A percentile compares a stretch with the other conserved stretches of the same genome.
Conservation (phyloP, 2,113 vertebrate genomes). For the Illadopsis cleaveri region DNA sequence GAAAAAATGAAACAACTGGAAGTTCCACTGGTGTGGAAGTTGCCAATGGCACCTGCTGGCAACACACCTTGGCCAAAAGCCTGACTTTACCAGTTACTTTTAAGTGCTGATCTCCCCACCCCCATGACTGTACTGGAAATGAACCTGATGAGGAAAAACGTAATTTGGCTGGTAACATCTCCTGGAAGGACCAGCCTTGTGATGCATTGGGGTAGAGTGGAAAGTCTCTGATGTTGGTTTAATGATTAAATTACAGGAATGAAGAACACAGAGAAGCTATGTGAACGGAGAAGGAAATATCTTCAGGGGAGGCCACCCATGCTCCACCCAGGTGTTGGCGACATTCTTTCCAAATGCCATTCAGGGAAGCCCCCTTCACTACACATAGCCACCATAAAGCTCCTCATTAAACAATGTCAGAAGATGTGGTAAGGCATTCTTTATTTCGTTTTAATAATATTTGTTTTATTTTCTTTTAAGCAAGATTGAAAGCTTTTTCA, state of each 20-base stretch:
- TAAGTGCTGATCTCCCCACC: background rate
- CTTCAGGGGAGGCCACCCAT: background rate
- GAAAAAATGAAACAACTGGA: background rate
- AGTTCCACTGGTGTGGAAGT: background rate
- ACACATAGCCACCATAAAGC: background rate
- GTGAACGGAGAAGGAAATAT: background rate
- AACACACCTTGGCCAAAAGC: background rate
- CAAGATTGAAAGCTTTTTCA: background rate
- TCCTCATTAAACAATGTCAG: background rate
- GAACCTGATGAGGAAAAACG: background rate
- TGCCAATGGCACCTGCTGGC: background rate
- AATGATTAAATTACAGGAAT: constrained; percentile 23
- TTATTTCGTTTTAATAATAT: background rate
- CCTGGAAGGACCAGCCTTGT: background rate
- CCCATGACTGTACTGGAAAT: background rate
- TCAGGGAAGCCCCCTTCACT: background rate
- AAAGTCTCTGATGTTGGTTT: background rate
- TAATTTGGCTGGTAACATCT: background rate
- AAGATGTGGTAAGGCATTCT: background rate
- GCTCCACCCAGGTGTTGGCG: background rate
- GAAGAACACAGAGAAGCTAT: background rate
- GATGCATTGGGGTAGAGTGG: background rate
- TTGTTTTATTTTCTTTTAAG: background rate
- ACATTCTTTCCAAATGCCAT: background rate
- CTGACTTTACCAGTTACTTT: background rate